These are phyloP conservation scores for Halictus quadricinctus DNA, from an alignment of 2,888 invertebrate species.

Conservation along the genomic window DNA sequence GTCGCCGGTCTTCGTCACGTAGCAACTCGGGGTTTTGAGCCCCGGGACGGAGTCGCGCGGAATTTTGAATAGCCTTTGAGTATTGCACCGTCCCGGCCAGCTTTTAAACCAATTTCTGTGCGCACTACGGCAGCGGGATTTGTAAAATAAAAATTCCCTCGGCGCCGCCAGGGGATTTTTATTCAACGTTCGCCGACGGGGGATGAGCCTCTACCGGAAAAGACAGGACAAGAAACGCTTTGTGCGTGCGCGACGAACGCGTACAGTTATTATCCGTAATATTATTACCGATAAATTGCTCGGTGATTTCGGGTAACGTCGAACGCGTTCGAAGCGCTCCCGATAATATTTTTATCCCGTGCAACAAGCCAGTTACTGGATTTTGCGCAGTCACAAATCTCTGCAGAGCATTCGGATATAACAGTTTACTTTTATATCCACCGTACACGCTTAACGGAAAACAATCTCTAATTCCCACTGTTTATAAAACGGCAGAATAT, in stretches of 20 bases:
- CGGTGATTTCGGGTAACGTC: neutral
- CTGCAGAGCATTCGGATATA: neutral
- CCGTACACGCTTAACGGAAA: neutral
- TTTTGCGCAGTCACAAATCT: neutral
- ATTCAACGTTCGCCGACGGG: neutral
- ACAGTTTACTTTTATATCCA: neutral
- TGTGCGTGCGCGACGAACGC: neutral
- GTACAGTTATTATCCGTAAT: neutral
- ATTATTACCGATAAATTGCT: neutral
- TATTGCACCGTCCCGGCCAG: neutral
- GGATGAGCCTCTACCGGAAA: neutral
- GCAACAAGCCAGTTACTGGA: neutral
- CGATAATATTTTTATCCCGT: neutral
- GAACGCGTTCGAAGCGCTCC: neutral
- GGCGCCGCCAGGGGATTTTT: neutral
- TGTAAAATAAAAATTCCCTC: slow-evolving; percentile 15
- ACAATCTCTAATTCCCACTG: neutral
- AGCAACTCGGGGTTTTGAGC: neutral
- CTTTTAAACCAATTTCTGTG: slow-evolving; percentile 13
- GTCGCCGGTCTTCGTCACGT: neutral
- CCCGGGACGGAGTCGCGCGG: neutral
- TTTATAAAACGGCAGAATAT: neutral
- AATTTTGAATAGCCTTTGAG: slow-evolving; percentile 13
- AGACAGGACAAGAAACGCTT: neutral
- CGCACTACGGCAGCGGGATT: neutral